These are phyloP conservation scores for Stigmatopora argus DNA, from an alignment of 2,113 vertebrate species.

Conservation along the genomic window DNA sequence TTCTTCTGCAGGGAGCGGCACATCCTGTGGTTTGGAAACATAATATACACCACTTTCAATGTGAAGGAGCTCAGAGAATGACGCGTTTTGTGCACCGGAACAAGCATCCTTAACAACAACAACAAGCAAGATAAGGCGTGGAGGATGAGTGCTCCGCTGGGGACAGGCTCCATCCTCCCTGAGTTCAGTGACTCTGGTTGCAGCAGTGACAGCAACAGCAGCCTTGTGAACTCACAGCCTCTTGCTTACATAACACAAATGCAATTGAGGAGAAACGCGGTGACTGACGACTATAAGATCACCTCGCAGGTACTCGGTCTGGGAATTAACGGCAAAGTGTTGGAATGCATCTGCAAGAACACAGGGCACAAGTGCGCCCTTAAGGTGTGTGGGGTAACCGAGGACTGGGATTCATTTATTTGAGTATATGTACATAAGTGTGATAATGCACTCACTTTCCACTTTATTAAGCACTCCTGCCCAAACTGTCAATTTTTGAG, in stretches of 20 bases:
- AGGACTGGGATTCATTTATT: no score
- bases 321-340: slow-evolving; percentile 62
- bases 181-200: slow-evolving; percentile 1
- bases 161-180: slow-evolving; percentile 20
- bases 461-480: no score
- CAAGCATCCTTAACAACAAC: slow-evolving; percentile 35
- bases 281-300: slow-evolving; percentile 60
- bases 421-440: no score
- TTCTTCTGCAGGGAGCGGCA: slow-evolving; percentile 30
- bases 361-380: slow-evolving; percentile 60
- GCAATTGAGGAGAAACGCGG: slow-evolving; percentile 49
- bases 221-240: slow-evolving; percentile 22
- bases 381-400: slow-evolving; percentile 57
- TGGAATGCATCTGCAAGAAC: slow-evolving; percentile 60
- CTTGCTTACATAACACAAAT: slow-evolving; percentile 24
- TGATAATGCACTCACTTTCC: no score
- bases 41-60: neutral
- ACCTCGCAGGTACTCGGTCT: slow-evolving; percentile 58
- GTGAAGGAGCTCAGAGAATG: neutral
- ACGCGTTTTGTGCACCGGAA: neutral
- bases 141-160: slow-evolving; percentile 19
- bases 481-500: no score
- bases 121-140: slow-evolving; percentile 29
- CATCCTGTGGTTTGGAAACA: slow-evolving; percentile 21
- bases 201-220: slow-evolving; percentile 17